Conservation (phyloP, 1,140 invertebrate genomes). For the Cotesia chilonis region DNA sequence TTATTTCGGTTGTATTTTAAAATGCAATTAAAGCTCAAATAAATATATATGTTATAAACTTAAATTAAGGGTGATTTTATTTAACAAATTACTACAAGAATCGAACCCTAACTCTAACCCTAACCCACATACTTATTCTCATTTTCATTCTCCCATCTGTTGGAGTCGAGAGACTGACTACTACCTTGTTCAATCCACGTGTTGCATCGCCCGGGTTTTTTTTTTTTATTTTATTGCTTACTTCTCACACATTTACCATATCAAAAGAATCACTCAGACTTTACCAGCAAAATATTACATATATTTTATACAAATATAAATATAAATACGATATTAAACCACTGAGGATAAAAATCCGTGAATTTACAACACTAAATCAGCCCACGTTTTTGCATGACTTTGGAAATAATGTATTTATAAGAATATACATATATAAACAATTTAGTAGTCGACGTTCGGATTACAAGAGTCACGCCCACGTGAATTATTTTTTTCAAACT, state of each 20-base stretch:
- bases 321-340: background rate
- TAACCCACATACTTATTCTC: no score
- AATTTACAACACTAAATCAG: slow-evolving; percentile 32
- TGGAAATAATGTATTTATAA: slow-evolving; percentile 20
- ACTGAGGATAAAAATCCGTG: slow-evolving; percentile 11
- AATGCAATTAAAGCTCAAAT: slow-evolving; percentile 69
- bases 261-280: background rate
- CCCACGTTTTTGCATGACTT: slow-evolving; percentile 28
- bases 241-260: slow-evolving; percentile 5
- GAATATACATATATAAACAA: slow-evolving; percentile 7
- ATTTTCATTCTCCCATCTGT: no score
- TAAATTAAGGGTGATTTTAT: slow-evolving; percentile 27
- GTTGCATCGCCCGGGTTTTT: background rate
- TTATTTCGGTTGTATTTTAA: slow-evolving; percentile 69
- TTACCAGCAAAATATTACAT: background rate
- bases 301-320: background rate
- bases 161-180: background rate
- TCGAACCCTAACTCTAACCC: no score
- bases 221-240: no score
- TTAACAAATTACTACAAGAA: no score
- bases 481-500: slow-evolving; percentile 19
- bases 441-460: slow-evolving; percentile 18
- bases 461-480: slow-evolving; percentile 34
- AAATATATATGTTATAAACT: slow-evolving; percentile 70
- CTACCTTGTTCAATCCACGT: slow-evolving; percentile 9